phyloP scores from a whole-genome alignment of 1,140 invertebrate species.

The Palaemon carinicauda region DNA sequence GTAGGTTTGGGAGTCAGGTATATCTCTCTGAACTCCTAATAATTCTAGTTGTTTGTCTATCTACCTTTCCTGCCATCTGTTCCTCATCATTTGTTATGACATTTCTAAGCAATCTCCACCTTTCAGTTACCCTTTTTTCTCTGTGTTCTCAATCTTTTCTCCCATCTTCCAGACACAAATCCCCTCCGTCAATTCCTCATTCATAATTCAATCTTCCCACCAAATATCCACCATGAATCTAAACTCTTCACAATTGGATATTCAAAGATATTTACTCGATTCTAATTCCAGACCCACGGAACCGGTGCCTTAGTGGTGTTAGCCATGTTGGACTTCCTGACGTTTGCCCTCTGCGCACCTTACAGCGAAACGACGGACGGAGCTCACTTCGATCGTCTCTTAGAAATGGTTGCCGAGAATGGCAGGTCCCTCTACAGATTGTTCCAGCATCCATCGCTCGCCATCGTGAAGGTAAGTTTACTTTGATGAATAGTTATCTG shows the following conservation, averaged over 20 bases:
- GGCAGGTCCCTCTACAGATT: constrained; percentile 91
- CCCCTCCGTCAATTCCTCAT: too few species aligned
- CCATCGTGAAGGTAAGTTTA: constrained; percentile 82
- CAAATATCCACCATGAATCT: too few species aligned
- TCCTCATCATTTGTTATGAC: too few species aligned
- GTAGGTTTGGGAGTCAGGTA: too few species aligned
- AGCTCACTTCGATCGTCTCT: constrained; percentile 92
- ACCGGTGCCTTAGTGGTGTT: constrained; percentile 74
- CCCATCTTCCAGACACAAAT: too few species aligned
- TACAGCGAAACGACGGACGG: constrained; percentile 99
- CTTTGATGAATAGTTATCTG: not conserved
- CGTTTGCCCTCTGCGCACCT: constrained; percentile 97
- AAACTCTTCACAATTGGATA: not conserved
- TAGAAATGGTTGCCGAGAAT: constrained; percentile 91
- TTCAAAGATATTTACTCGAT: not conserved
- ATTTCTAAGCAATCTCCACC: too few species aligned
- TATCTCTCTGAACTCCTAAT: too few species aligned
- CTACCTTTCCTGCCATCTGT: too few species aligned
- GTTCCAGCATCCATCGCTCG: constrained; percentile 95
- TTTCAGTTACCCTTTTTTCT: too few species aligned
- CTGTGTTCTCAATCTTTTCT: too few species aligned
- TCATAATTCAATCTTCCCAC: too few species aligned
- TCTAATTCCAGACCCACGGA: constrained; percentile 74
- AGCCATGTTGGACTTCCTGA: constrained; percentile 98
- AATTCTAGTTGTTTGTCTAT: too few species aligned